Percentiles rank a stretch among this genome's conserved stretches.
Conservation (phyloP, 2,797 vertebrate species). For the Cossypha dichroa region DNA sequence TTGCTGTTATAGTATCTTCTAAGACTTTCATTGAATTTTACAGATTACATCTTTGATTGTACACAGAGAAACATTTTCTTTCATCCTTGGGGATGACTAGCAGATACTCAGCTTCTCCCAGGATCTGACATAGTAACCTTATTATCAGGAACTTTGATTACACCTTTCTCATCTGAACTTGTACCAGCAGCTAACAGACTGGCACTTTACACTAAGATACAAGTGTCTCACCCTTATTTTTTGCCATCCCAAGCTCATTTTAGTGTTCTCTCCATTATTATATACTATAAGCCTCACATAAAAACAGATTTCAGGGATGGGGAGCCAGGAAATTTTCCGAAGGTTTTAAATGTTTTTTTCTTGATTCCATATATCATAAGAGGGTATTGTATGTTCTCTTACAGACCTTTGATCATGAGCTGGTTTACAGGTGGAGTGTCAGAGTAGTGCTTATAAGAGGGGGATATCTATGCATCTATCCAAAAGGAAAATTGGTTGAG, state of each 20-base stretch:
- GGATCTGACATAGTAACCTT: background rate
- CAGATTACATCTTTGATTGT: background rate
- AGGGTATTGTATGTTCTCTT: background rate
- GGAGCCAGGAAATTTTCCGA: background rate
- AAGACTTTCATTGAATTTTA: background rate
- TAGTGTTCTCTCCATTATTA: background rate
- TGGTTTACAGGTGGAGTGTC: background rate
- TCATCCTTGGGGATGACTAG: background rate
- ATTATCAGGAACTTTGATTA: background rate
- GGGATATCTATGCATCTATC: background rate
- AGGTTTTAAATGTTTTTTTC: background rate
- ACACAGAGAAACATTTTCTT: background rate
- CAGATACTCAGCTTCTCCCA: background rate
- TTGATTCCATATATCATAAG: background rate
- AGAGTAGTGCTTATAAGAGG: background rate
- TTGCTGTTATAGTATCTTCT: background rate
- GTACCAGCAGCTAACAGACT: background rate
- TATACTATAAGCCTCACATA: background rate
- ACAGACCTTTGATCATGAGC: background rate
- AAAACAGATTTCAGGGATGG: background rate
- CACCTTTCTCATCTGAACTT: constrained; percentile 5
- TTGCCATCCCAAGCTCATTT: background rate
- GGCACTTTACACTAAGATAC: background rate
- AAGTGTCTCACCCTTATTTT: background rate
- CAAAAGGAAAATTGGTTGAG: background rate